Percentiles rank a stretch among this genome's conserved stretches.
phyloP scores from a whole-genome alignment of 2,888 invertebrate genomes.

The Erebia palarica region DNA sequence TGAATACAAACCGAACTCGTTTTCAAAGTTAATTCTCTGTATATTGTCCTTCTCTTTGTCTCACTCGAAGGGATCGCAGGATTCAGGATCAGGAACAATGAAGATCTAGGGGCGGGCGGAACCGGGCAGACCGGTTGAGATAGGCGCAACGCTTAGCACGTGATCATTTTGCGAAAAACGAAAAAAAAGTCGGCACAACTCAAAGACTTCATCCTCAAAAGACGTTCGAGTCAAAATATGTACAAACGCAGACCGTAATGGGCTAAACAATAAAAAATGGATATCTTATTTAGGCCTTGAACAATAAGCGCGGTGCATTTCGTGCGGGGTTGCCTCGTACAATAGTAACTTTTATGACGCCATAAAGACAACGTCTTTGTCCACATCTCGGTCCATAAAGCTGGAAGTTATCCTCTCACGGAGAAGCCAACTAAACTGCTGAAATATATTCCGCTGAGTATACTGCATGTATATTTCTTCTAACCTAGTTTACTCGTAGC shows the following conservation, averaged over 20 bases:
- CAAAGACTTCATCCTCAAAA: constrained; percentile 62
- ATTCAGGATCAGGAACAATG: constrained; percentile 27
- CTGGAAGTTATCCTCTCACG: constrained; percentile 48
- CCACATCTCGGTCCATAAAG: constrained; percentile 67
- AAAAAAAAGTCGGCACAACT: constrained; percentile 56
- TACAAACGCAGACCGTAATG: constrained; percentile 73
- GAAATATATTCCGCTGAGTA: constrained; percentile 38
- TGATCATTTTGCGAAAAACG: constrained; percentile 65
- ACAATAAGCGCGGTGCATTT: constrained; percentile 74
- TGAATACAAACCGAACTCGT: constrained; percentile 35
- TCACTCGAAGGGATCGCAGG: constrained; percentile 26
- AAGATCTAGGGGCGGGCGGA: constrained; percentile 17
- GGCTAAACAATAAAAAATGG: constrained; percentile 76
- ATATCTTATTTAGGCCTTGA: constrained; percentile 78
- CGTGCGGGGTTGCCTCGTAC: constrained; percentile 60
- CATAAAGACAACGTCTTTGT: constrained; percentile 75
- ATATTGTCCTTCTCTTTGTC: constrained; percentile 37
- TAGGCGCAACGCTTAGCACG: constrained; percentile 56
- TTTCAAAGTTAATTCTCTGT: constrained; percentile 38
- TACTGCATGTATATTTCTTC: constrained; percentile 27
- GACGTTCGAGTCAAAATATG: constrained; percentile 77
- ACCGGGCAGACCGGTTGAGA: constrained; percentile 29
- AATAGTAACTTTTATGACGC: constrained; percentile 73
- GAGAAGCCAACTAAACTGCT: constrained; percentile 45
- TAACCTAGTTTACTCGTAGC: constrained; percentile 18